Base-by-base conservation (phyloP, 2,888 invertebrate species). In the Philopedon plagiatum region DNA sequence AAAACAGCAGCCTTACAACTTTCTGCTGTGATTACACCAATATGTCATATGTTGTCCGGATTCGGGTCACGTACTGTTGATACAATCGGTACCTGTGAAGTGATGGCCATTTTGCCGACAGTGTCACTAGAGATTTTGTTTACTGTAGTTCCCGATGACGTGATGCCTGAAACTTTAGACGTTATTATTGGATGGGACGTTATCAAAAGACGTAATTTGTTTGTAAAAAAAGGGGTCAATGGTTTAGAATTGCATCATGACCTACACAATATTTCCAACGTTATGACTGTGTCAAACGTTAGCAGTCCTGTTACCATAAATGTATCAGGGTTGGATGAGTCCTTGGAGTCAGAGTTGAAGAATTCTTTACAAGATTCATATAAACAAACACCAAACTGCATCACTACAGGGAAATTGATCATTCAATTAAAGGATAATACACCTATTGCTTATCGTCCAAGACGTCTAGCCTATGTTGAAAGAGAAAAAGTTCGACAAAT, bases 131-230 rank as follows among this genome's bases (percentile, higher is more conserved):
- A 73, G 68, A 71, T 76, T 13, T 15, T 13, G 29, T 75, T 76
- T 49, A 8, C 32, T 49, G 63, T 75, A 7, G 66, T 63, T 34
- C 46, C 70, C 2, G 67, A 75, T 39, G 13, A 60, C 29, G 64
- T 69, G 2, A 66, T 76, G 9, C 75, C 76, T 1, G 74, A 62
- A 18, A 56, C 13, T 7, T 32, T 64, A 9, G 73, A 68, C 41
- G 34, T 62, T 23, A 56, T 76, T 18, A 76, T 76, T 39, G 76
- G 76, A 13, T 76, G 74, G 73, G 75, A 76, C 23, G 67, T 76
- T 44, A 76, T 76, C 1, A 61, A 41, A 8, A 58, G 54, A 49
- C 71, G 57, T 21, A 15, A 34, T 11, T 11, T 34, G 11, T 11
- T 7, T 11, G 9, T 34, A 8, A 34, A 41, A 26, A 65, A 65